Evolutionary conservation across 1,140 invertebrate genomes (phyloP).

Genomic region (Sycobia sp.): DNA sequence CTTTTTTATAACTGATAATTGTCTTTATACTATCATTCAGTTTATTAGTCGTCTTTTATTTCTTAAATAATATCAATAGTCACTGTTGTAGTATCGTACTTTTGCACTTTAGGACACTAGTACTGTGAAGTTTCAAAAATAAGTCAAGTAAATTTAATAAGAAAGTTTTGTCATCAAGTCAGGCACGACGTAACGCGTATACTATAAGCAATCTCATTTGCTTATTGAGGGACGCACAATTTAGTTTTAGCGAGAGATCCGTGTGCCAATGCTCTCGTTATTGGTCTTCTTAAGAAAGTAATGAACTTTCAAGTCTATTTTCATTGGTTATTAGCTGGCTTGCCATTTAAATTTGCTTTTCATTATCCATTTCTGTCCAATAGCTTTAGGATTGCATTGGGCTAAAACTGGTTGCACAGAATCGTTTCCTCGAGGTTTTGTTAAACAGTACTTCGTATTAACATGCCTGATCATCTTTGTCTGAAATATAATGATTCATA

Average conservation of each 20-base stretch:
- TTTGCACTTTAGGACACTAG: not conserved
- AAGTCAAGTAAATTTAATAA: not conserved
- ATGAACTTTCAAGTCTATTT: conserved; percentile 14
- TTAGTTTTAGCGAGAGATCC: conserved; percentile 24
- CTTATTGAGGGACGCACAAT: not conserved
- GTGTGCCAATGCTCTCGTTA: conserved; percentile 26
- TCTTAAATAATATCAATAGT: conserved; percentile 28
- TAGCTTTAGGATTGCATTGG: conserved; percentile 71
- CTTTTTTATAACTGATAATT: conserved; percentile 36
- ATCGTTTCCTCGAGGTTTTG: conserved; percentile 73
- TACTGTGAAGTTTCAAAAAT: conserved; percentile 1
- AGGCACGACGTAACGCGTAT: conserved; percentile 28
- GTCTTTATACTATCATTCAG: conserved; percentile 18
- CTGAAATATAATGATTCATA: conserved; percentile 60
- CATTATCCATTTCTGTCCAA: conserved; percentile 93
- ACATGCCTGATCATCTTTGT: conserved; percentile 86
- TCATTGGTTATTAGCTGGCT: conserved; percentile 65
- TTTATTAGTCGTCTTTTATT: conserved; percentile 2
- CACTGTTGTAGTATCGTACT: conserved; percentile 38
- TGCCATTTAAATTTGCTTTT: conserved; percentile 95
- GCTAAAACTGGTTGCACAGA: conserved; percentile 73
- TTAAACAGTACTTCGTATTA: conserved; percentile 90
- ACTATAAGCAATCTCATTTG: conserved; percentile 18
- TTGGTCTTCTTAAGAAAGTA: conserved; percentile 4
- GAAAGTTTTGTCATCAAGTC: not conserved